These are phyloP conservation scores for Phortica okadai DNA, from an alignment of 2,888 invertebrate genomes.

Conservation along the genomic window DNA sequence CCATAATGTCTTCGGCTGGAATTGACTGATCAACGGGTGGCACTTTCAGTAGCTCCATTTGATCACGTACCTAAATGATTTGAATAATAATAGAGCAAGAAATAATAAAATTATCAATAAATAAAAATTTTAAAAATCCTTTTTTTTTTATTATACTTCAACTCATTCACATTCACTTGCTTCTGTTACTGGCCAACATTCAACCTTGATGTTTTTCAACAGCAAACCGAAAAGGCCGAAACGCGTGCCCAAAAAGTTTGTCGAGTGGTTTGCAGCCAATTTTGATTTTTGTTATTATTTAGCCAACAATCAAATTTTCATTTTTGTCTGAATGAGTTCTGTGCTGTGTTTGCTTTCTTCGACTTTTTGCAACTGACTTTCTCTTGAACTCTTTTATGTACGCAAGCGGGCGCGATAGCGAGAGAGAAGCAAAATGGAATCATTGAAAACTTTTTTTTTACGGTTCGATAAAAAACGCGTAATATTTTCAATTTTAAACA, in stretches of 20 bases:
- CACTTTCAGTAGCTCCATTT: conserved; percentile 79
- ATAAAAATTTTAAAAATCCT: not conserved
- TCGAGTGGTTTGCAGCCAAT: not conserved
- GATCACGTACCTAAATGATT: conserved; percentile 78
- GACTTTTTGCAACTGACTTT: not conserved
- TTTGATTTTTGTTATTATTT: not conserved
- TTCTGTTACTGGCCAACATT: not conserved
- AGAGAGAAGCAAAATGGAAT: not conserved
- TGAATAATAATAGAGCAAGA: not conserved
- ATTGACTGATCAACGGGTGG: conserved; percentile 80
- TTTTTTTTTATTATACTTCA: not conserved
- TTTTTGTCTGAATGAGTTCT: not conserved
- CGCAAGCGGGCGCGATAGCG: not conserved
- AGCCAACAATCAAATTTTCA: not conserved
- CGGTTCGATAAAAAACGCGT: not conserved
- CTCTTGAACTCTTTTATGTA: not conserved
- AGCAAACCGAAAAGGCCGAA: not conserved
- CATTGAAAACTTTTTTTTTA: not conserved
- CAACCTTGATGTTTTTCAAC: not conserved
- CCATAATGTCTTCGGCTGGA: conserved; percentile 79
- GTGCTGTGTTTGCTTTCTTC: not conserved
- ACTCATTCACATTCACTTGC: no score
- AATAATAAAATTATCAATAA: not conserved
- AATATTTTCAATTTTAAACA: conserved; percentile 6
- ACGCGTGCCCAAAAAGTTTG: not conserved